Evolutionary conservation across 2,797 vertebrate species (phyloP).

Genomic region (Lacerta agilis): DNA sequence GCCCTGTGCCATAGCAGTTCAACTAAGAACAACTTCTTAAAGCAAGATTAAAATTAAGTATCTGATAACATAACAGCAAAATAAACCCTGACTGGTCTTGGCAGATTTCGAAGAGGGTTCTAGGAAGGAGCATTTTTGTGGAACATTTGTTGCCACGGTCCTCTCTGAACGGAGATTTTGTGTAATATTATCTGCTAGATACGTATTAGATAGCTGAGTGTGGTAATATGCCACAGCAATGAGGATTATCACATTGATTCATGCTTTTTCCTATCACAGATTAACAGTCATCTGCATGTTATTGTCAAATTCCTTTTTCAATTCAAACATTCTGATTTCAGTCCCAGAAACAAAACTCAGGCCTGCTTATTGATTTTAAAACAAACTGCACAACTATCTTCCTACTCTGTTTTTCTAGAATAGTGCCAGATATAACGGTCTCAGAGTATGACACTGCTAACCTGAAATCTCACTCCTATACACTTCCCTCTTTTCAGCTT

Average conservation of each 20-base stretch:
- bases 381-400: background rate
- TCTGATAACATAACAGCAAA: too few species aligned
- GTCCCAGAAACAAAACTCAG: background rate
- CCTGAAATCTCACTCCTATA: background rate
- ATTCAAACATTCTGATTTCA: background rate
- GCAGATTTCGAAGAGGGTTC: background rate
- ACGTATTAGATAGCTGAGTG: background rate
- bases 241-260: background rate
- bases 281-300: background rate
- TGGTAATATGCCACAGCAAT: background rate
- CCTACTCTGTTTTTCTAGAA: background rate
- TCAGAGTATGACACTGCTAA: background rate
- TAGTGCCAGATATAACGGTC: background rate
- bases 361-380: background rate
- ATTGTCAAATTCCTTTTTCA: background rate
- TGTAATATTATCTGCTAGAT: background rate
- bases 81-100: background rate
- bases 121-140: background rate
- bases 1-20: constrained; percentile 13
- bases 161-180: background rate
- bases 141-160: background rate
- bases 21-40: constrained; percentile 8
- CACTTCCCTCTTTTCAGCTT: background rate
- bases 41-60: background rate
- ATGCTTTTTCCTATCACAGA: background rate